These are phyloP conservation scores for Pocillopora verrucosa DNA, from an alignment of 64 coral and sea anemone genomes.

Conservation along the genomic window DNA sequence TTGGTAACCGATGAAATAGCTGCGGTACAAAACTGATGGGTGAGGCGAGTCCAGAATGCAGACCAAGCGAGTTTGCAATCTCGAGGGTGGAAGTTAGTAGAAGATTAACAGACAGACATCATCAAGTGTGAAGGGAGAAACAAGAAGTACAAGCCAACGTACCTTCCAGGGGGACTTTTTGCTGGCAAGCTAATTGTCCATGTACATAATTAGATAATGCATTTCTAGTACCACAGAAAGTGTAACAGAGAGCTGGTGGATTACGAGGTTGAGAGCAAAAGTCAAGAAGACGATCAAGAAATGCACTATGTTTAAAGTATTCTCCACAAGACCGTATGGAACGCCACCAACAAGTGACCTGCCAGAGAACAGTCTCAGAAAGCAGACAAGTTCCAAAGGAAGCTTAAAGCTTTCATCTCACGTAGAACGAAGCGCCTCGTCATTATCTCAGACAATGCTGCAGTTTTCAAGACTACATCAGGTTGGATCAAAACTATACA, in stretches of 20 bases:
- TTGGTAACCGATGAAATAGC: slow-evolving; percentile 51
- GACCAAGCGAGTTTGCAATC: slow-evolving; percentile 21
- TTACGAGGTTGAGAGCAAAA: slow-evolving; percentile 43
- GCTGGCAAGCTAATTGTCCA: background rate
- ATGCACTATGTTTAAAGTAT: slow-evolving; percentile 62
- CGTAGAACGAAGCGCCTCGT: too few relatives aligned
- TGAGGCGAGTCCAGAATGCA: slow-evolving; percentile 51
- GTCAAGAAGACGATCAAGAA: slow-evolving; percentile 57
- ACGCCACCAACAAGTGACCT: slow-evolving; percentile 3
- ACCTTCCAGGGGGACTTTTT: slow-evolving; percentile 40
- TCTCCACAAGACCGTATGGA: slow-evolving; percentile 29
- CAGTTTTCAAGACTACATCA: too few relatives aligned
- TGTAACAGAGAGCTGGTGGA: slow-evolving; percentile 60
- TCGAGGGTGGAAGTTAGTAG: slow-evolving; percentile 57
- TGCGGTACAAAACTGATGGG: slow-evolving; percentile 23
- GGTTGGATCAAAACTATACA: too few relatives aligned
- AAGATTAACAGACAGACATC: slow-evolving; percentile 24
- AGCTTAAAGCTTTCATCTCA: too few relatives aligned
- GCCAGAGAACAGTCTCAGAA: background rate
- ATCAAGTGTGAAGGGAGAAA: slow-evolving; percentile 61
- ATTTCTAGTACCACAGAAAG: slow-evolving; percentile 28
- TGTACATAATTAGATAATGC: slow-evolving; percentile 12
- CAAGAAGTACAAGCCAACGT: slow-evolving; percentile 45
- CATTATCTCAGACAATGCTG: too few relatives aligned
- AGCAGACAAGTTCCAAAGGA: too few relatives aligned